Conservation (phyloP, 2,113 vertebrate genomes). For the Xiphorhynchus elegans region DNA sequence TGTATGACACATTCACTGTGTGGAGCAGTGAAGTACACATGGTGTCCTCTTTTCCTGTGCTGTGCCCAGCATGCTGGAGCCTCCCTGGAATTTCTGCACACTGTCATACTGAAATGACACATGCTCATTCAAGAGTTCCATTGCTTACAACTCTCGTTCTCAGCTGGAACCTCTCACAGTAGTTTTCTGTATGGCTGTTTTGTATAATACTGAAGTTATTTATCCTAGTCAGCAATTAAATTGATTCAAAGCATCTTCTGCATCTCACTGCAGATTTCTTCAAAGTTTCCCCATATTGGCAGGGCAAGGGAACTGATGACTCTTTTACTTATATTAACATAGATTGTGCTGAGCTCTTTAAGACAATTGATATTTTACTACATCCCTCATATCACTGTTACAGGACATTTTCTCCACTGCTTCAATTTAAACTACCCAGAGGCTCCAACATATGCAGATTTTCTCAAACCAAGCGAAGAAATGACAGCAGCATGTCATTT, state of each 20-base stretch:
- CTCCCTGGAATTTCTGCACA: not conserved
- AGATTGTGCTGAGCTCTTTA: not conserved
- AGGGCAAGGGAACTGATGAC: not conserved
- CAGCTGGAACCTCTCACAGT: not conserved
- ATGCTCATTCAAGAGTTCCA: not conserved
- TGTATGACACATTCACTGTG: not conserved
- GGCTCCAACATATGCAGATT: not conserved
- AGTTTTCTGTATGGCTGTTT: not conserved
- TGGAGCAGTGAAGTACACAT: not conserved
- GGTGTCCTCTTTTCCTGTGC: not conserved
- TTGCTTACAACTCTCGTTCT: not conserved
- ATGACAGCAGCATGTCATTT: not conserved
- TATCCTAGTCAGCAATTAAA: not conserved
- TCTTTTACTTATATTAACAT: not conserved
- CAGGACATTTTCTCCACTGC: not conserved
- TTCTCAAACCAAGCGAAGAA: not conserved
- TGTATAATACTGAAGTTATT: not conserved
- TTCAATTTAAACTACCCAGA: not conserved
- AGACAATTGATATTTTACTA: conserved; percentile 13
- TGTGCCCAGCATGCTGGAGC: not conserved
- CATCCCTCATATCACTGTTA: not conserved
- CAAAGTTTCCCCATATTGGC: not conserved
- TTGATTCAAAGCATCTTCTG: not conserved
- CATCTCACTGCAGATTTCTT: not conserved
- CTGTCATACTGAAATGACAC: not conserved